Evolutionary conservation across 2,797 vertebrate genomes (phyloP), one percentile per base, ranked within the genome.

Genomic region (Sphenopsis melanotis): DNA sequence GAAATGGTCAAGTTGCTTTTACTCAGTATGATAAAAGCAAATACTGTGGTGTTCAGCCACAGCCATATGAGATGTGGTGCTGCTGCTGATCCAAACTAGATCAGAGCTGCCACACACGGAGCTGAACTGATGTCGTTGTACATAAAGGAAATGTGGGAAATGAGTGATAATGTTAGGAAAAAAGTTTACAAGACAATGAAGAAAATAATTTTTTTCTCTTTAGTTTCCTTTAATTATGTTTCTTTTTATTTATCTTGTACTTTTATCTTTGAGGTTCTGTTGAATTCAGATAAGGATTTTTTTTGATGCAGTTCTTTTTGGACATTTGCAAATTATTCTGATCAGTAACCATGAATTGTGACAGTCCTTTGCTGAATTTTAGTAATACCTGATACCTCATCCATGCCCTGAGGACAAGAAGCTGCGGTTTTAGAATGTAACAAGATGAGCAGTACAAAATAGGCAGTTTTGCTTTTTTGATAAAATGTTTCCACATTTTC

Each of bases 11-110:
- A 32, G 30, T 60, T 83, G 9, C 34, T 56, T 91, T 92, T 86
- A 68, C 23, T 70, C 27, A 22, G 9, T 27, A 12, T 36, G 42
- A 24, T 71, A 65, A 87, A 82, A 87, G 18, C 37, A 90, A 83
- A 70, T 69, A 39, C 10, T 21, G 10, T 59, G 10, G 46, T 60
- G 34, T 34, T 87, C 75, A 87, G 74, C 15, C 26, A 42, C 41
- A 32, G 2, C 21, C 13, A 0, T 36, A n/a, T 34, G 10, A 14
- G 19, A 30, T 0, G 0, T 42, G 39, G 5, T 77, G 47, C 27
- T 90, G 59, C 69, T 87, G n/a, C 44, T 92, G 47, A 27, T 80
- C 63, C 41, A 83, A 19, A 78, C 37, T 44, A 56, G 37, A 68
- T 12, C 34, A 55, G 42, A 90, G n/a, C 22, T 52, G 76, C 34